Conservation (phyloP, 2,888 invertebrate species). For the Chalcis sispes region DNA sequence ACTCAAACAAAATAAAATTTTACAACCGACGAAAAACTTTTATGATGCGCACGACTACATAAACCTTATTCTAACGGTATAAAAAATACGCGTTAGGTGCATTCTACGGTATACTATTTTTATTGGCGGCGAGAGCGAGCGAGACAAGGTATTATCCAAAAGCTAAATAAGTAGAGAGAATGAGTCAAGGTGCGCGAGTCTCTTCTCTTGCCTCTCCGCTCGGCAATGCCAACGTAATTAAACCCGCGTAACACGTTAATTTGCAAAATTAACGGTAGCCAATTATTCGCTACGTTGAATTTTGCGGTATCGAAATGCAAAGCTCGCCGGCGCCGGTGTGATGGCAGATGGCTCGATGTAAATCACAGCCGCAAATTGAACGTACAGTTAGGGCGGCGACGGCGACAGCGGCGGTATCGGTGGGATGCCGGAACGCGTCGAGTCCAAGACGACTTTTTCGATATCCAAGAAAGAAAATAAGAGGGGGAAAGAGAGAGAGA, state of each 20-base stretch:
- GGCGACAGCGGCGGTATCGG: not conserved
- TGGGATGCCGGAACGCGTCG: no score
- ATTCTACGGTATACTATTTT: not conserved
- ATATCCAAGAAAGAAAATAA: conserved; percentile 29
- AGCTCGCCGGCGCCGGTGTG: conserved; percentile 30
- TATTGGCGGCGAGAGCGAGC: conserved; percentile 14
- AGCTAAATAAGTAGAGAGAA: not conserved
- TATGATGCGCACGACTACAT: not conserved
- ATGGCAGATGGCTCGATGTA: conserved; percentile 60
- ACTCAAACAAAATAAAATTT: conserved; percentile 14
- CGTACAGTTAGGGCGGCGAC: conserved; percentile 49
- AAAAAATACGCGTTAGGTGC: not conserved
- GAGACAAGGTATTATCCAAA: no score
- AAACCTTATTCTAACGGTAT: conserved; percentile 32
- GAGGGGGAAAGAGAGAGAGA: no score
- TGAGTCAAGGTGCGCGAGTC: not conserved
- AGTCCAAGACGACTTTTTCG: conserved; percentile 47
- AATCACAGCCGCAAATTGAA: conserved; percentile 58
- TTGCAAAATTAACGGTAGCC: conserved; percentile 66
- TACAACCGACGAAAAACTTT: conserved; percentile 19
- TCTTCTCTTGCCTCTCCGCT: not conserved
- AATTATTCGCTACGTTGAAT: conserved; percentile 61
- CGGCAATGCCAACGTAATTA: conserved; percentile 34
- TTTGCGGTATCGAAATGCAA: conserved; percentile 61
- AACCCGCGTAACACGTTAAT: conserved; percentile 61